Percentiles rank a stretch among this genome's conserved stretches.
phyloP scores from a whole-genome alignment of 2,113 vertebrate genomes.

The Empidonax traillii region DNA sequence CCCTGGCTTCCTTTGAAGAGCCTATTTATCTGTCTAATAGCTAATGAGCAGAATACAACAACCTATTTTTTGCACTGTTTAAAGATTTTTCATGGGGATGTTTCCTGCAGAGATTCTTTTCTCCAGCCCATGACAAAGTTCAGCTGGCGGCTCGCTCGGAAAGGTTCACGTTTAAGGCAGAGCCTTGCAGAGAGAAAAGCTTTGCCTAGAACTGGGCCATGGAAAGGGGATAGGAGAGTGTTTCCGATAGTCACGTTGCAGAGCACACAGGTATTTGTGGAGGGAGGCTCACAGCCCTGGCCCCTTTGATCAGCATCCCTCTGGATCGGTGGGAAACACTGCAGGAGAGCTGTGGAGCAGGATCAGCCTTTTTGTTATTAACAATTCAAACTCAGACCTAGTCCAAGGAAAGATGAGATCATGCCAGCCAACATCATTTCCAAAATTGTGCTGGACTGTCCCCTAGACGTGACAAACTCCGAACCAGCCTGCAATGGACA shows the following conservation, averaged over 20 bases:
- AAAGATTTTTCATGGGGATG: slow-evolving; percentile 34
- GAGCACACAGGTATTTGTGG: not conserved
- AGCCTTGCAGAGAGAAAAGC: not conserved
- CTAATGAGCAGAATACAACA: slow-evolving; percentile 43
- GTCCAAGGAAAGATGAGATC: not conserved
- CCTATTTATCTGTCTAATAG: slow-evolving; percentile 34
- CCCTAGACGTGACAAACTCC: not conserved
- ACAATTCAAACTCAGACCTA: not conserved
- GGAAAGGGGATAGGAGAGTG: not conserved
- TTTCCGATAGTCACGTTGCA: not conserved
- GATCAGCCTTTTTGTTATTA: not conserved
- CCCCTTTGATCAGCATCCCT: not conserved
- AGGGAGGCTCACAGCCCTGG: not conserved
- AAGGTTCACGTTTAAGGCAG: not conserved
- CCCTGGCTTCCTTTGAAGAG: slow-evolving; percentile 64
- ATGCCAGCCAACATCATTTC: not conserved
- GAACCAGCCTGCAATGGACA: not conserved
- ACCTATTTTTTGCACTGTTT: slow-evolving; percentile 34
- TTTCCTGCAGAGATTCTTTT: slow-evolving; percentile 51
- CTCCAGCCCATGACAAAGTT: slow-evolving; percentile 6
- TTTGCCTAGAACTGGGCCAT: not conserved
- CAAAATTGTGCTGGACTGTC: not conserved
- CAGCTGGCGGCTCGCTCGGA: not conserved
- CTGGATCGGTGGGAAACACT: not conserved
- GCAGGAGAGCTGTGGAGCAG: not conserved